A percentile compares a stretch with the other conserved stretches of the same genome.
Evolutionary conservation across 2,888 invertebrate species (phyloP).

Genomic region (Dolichopus griseipennis): DNA sequence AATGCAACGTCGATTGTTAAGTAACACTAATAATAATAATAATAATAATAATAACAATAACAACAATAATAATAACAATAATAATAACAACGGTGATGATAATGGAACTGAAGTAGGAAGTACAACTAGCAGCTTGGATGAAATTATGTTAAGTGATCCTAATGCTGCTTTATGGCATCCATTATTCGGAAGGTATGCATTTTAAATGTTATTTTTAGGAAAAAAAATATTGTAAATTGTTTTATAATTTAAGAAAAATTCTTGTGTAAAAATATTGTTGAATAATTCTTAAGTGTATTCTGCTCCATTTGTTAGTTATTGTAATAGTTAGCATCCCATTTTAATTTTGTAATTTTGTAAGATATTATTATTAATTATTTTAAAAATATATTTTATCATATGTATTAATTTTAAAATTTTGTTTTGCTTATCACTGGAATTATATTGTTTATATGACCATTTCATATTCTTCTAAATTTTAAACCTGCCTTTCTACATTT

Average conservation of each 20-base stretch:
- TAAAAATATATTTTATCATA: too few species aligned
- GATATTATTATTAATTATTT: too few species aligned
- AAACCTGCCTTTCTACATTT: too few species aligned
- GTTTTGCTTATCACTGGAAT: too few species aligned
- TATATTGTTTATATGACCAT: too few species aligned
- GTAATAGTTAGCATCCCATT: too few species aligned
- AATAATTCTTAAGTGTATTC: too few species aligned
- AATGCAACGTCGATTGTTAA: slow-evolving; percentile 44
- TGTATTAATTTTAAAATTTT: too few species aligned
- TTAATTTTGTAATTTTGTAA: too few species aligned
- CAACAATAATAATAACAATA: background rate
- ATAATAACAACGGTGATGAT: slow-evolving; percentile 33
- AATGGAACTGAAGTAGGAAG: slow-evolving; percentile 55
- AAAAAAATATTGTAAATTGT: background rate
- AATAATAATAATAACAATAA: slow-evolving; percentile 28
- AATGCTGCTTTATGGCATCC: slow-evolving; percentile 75
- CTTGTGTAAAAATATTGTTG: too few species aligned
- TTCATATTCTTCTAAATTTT: too few species aligned
- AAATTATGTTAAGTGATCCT: slow-evolving; percentile 45
- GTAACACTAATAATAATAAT: slow-evolving; percentile 18
- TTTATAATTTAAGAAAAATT: background rate
- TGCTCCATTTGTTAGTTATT: too few species aligned
- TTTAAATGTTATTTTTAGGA: slow-evolving; percentile 8
- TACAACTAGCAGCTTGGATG: slow-evolving; percentile 53
- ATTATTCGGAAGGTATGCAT: slow-evolving; percentile 72